Evolutionary conservation across 2,888 invertebrate species (phyloP), one percentile per base, ranked within the genome.

Genomic region (Patella pellucida): DNA sequence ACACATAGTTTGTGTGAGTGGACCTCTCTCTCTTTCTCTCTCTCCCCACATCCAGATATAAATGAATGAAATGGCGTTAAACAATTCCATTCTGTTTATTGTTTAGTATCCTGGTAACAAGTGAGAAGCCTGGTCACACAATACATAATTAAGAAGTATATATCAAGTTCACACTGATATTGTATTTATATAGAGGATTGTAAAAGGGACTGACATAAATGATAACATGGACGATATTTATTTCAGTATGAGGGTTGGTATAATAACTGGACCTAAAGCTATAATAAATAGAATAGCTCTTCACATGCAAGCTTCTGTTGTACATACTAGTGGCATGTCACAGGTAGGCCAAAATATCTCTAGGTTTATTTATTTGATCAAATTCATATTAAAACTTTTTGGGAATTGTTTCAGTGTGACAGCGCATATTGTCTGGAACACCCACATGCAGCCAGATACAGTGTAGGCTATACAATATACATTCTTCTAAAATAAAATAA

Each of bases 241-340:
- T 78, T 81, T 9, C 83, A 89, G 96, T 0, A 90, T 96, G 69
- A 92, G 96, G 79, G 90, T 95, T 0, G 96, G 95, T 16, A 95
- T 94, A 92, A 92, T 95, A 51, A 95, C 95, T 0, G 96, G 95
- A 0, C 94, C 95, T 0, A 92, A 93, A 68, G 92, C 93, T 0
- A 86, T 96, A 31, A 90, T 95, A 7, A 91, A 93, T 15, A 92
- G 93, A 50, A 90, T 95, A 56, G 94, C 94, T 85, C 91, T 95
- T 41, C 95, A 95, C 86, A 92, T 94, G 87, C 95, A 95, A 87
- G 94, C 94, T 41, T 94, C 94, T 14, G 92, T 93, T 76, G 89
- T 94, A 73, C 94, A 94, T 86, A 92, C 94, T 4, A 93, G 94
- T 73, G 93, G 94, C 3, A 86, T 94, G 75, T 93, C 94, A 7